A percentile compares a stretch with the other conserved stretches of the same genome.
Evolutionary conservation across 2,797 vertebrate genomes (phyloP).

Genomic region (Margarornis squamiger): DNA sequence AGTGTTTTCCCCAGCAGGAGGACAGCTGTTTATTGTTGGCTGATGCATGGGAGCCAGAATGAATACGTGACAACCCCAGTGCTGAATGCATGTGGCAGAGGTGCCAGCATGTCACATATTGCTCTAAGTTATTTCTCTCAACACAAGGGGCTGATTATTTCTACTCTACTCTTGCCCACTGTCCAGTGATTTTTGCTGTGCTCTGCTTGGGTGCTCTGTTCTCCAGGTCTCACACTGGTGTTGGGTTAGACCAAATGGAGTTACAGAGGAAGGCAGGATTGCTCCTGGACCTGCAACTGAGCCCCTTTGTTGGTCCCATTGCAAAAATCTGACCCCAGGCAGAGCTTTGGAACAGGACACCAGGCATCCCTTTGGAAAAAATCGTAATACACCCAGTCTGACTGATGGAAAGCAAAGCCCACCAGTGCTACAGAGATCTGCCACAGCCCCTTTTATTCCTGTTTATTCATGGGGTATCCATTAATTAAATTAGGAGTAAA

Average conservation of each 20-base stretch:
- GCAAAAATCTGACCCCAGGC: not conserved
- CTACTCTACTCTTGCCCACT: not conserved
- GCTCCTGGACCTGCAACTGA: not conserved
- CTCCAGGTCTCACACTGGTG: not conserved
- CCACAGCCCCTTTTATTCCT: not conserved
- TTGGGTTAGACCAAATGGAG: not conserved
- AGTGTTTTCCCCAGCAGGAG: not conserved
- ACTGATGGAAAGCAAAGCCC: fast-evolving
- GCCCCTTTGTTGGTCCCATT: fast-evolving
- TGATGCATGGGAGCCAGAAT: not conserved
- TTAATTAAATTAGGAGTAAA: not conserved
- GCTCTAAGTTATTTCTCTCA: not conserved
- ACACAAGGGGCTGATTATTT: not conserved
- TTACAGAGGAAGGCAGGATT: not conserved
- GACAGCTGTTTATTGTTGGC: not conserved
- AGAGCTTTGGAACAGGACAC: not conserved
- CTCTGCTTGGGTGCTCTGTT: not conserved
- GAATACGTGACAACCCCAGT: not conserved
- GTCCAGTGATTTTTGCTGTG: not conserved
- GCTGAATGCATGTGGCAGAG: not conserved
- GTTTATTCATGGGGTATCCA: fast-evolving
- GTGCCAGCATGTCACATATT: not conserved
- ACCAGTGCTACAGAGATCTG: not conserved
- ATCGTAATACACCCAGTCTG: not conserved
- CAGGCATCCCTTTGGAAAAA: not conserved